Evolutionary conservation across 1,140 invertebrate genomes (phyloP).

Genomic region (Drosophila virilis): DNA sequence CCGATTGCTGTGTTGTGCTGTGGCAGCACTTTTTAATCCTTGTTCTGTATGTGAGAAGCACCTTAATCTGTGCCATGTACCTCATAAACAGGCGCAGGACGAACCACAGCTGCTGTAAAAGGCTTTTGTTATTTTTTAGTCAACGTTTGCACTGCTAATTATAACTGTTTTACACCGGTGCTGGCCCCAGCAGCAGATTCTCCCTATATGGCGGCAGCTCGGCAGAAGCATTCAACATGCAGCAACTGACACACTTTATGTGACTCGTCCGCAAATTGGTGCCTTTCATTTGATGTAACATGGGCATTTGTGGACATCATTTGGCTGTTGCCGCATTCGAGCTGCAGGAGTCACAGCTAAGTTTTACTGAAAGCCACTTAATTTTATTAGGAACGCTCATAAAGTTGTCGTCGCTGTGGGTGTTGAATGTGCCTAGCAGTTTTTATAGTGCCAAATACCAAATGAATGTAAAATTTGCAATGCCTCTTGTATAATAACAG

Average conservation of each 20-base stretch:
- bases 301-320: constrained; percentile 37
- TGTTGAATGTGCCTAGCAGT: constrained; percentile 13
- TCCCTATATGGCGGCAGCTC: background rate
- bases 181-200: constrained; percentile 9
- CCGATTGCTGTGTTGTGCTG: constrained; percentile 23
- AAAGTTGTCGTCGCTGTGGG: constrained; percentile 38
- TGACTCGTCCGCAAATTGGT: constrained; percentile 59
- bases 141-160: constrained; percentile 65
- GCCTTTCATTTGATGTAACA: constrained; percentile 69
- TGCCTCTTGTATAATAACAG: constrained; percentile 33
- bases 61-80: constrained; percentile 7
- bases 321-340: constrained; percentile 4
- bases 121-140: constrained; percentile 28
- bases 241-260: constrained; percentile 52
- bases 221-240: constrained; percentile 53
- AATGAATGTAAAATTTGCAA: constrained; percentile 45
- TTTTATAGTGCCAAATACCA: constrained; percentile 46
- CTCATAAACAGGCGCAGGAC: constrained; percentile 37
- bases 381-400: constrained; percentile 74
- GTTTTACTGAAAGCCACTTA: constrained; percentile 77
- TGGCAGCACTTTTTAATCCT: constrained; percentile 39
- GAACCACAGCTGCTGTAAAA: constrained; percentile 19
- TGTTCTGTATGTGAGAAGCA: constrained; percentile 4
- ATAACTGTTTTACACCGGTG: constrained; percentile 59
- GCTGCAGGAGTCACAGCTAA: constrained; percentile 61